These are phyloP conservation scores for Epicampocera succincta DNA, from an alignment of 2,888 invertebrate genomes.

Conservation along the genomic window DNA sequence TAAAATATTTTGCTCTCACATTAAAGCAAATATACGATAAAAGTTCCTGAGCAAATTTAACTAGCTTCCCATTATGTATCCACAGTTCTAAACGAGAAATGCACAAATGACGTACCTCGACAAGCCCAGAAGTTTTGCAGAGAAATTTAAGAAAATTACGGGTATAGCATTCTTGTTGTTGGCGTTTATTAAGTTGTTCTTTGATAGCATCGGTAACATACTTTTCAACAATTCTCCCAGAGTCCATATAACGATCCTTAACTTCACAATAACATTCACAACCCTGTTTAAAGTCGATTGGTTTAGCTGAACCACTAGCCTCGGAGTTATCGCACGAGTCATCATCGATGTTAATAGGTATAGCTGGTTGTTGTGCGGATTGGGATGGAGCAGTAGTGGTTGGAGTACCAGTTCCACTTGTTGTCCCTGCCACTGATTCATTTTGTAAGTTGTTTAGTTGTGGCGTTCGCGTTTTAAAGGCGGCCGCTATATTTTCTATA, in stretches of 20 bases:
- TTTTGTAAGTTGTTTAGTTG: constrained; percentile 75
- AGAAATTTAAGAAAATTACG: constrained; percentile 93
- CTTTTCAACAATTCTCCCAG: constrained; percentile 84
- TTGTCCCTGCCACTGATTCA: constrained; percentile 68
- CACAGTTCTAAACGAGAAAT: constrained; percentile 90
- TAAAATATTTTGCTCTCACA: constrained; percentile 87
- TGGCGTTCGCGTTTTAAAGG: constrained; percentile 79
- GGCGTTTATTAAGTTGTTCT: constrained; percentile 92
- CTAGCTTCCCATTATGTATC: constrained; percentile 97
- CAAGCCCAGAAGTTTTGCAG: constrained; percentile 92
- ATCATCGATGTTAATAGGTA: constrained; percentile 81
- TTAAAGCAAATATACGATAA: constrained; percentile 95
- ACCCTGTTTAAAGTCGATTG: constrained; percentile 81
- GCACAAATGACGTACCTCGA: constrained; percentile 84
- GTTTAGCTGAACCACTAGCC: constrained; percentile 78
- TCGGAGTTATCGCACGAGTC: constrained; percentile 82
- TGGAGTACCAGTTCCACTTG: constrained; percentile 71
- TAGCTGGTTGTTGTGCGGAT: constrained; percentile 70
- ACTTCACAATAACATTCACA: constrained; percentile 82
- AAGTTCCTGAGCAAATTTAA: constrained; percentile 95
- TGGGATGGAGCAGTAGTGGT: constrained; percentile 62
- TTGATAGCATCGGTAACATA: constrained; percentile 93
- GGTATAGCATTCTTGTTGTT: constrained; percentile 92
- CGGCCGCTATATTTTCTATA: constrained; percentile 92
- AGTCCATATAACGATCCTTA: constrained; percentile 83